Evolutionary conservation across 2,888 invertebrate genomes (phyloP).

Genomic region (Brachypterus glaber): DNA sequence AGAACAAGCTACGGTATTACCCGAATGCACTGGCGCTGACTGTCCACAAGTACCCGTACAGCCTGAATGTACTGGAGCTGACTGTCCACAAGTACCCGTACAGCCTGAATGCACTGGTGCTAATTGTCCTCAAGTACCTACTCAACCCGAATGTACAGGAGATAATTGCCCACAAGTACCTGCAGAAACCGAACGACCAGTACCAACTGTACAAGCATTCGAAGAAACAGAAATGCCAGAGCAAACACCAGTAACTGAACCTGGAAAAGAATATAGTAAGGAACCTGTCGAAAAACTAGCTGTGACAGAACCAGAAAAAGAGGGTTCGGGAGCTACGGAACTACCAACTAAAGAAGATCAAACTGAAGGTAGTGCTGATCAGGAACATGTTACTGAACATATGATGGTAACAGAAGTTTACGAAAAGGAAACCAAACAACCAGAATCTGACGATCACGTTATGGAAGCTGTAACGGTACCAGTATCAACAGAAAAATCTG

Average conservation of each 20-base stretch:
- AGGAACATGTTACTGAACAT: too few species aligned
- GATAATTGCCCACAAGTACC: background rate
- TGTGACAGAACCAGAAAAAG: conserved; percentile 15
- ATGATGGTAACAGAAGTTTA: conserved; percentile 24
- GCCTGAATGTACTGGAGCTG: background rate
- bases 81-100: background rate
- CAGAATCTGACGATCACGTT: conserved; percentile 26
- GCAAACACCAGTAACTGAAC: conserved; percentile 7
- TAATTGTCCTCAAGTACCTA: too few species aligned
- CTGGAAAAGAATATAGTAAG: conserved; percentile 7
- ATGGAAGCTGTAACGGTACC: conserved; percentile 2
- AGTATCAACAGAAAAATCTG: background rate
- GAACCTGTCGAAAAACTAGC: conserved; percentile 11
- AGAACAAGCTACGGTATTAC: background rate
- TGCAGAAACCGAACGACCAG: conserved; percentile 9
- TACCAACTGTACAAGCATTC: conserved; percentile 1
- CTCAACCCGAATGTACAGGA: background rate
- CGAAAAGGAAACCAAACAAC: conserved; percentile 24
- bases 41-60: background rate
- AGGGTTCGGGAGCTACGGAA: conserved; percentile 3
- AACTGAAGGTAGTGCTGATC: conserved; percentile 15
- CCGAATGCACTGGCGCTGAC: background rate
- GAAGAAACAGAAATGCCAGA: conserved; percentile 2
- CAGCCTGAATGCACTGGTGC: background rate
- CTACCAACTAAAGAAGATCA: conserved; percentile 10